phyloP scores from a whole-genome alignment of 1,140 invertebrate genomes.

The Drosophila kohkoa region DNA sequence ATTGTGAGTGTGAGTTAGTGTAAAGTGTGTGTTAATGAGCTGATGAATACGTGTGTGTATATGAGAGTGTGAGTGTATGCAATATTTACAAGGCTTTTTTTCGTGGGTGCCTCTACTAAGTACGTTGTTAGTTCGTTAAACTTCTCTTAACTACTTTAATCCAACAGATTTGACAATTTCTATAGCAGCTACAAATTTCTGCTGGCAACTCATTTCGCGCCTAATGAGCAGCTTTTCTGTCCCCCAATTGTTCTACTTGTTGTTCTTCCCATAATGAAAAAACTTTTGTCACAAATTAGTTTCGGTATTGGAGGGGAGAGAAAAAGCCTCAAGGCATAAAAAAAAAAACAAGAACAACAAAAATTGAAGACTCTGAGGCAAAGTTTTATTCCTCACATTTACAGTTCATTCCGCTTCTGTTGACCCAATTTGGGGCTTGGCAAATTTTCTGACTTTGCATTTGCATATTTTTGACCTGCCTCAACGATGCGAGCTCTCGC shows the following conservation, averaged over 20 bases:
- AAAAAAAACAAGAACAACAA: neutral
- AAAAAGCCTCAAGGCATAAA: neutral
- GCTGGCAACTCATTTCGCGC: constrained; percentile 39
- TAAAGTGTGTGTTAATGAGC: constrained; percentile 60
- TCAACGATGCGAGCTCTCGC: constrained; percentile 8
- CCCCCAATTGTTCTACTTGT: constrained; percentile 15
- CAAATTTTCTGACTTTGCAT: constrained; percentile 22
- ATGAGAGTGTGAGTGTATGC: constrained; percentile 20
- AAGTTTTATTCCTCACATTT: constrained; percentile 27
- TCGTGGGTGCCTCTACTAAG: constrained; percentile 14
- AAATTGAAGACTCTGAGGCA: neutral
- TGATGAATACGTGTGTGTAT: constrained; percentile 30
- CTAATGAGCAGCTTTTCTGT: constrained; percentile 29
- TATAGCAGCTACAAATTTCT: constrained; percentile 4
- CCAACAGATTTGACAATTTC: constrained; percentile 25
- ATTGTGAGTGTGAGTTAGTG: constrained; percentile 13
- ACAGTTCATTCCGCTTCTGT: constrained; percentile 17
- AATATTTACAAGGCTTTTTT: constrained; percentile 62
- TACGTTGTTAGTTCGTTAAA: constrained; percentile 48
- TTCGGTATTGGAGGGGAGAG: neutral
- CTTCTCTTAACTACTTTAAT: constrained; percentile 18
- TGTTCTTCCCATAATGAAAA: constrained; percentile 41
- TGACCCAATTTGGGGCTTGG: constrained; percentile 41
- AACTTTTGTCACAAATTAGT: constrained; percentile 26
- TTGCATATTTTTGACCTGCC: constrained; percentile 33